phyloP scores from a whole-genome alignment of 2,797 vertebrate species.

The Borostomias antarcticus region DNA sequence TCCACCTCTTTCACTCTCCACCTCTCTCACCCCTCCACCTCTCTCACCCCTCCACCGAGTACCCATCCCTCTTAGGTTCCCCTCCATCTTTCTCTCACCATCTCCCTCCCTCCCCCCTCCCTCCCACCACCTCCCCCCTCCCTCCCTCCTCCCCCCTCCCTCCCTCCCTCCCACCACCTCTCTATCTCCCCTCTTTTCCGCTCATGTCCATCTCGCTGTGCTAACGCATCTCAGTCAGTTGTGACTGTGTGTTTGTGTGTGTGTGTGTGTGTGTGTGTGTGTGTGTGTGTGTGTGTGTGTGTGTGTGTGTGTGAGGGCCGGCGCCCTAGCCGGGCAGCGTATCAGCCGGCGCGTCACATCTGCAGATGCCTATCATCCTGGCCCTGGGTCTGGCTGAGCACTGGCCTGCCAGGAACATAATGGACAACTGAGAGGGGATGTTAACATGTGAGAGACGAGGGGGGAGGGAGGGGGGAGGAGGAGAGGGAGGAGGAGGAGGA shows the following conservation, averaged over 20 bases:
- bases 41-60: constrained; percentile 39
- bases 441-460: constrained; percentile 10
- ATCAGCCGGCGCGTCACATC: constrained; percentile 63
- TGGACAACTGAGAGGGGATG: constrained; percentile 12
- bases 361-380: constrained; percentile 67
- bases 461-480: constrained; percentile 4
- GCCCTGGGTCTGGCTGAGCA: constrained; percentile 2
- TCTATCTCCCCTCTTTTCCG: constrained; percentile 26
- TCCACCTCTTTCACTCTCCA: constrained; percentile 7
- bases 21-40: constrained; percentile 32
- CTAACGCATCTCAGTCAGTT: constrained; percentile 46
- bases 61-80: constrained; percentile 38
- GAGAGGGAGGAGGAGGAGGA: not conserved
- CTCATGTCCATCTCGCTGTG: constrained; percentile 13
- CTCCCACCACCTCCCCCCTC: constrained; percentile 30
- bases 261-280: constrained; percentile 44
- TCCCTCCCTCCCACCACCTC: not conserved
- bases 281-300: constrained; percentile 37
- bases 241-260: constrained; percentile 51
- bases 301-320: constrained; percentile 20
- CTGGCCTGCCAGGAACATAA: constrained; percentile 15
- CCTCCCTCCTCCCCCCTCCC: constrained; percentile 13
- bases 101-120: constrained; percentile 8
- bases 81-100: constrained; percentile 32
- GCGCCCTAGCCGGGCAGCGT: constrained; percentile 51